Evolutionary conservation across 2,888 invertebrate genomes (phyloP).

Genomic region (Spodoptera littoralis): DNA sequence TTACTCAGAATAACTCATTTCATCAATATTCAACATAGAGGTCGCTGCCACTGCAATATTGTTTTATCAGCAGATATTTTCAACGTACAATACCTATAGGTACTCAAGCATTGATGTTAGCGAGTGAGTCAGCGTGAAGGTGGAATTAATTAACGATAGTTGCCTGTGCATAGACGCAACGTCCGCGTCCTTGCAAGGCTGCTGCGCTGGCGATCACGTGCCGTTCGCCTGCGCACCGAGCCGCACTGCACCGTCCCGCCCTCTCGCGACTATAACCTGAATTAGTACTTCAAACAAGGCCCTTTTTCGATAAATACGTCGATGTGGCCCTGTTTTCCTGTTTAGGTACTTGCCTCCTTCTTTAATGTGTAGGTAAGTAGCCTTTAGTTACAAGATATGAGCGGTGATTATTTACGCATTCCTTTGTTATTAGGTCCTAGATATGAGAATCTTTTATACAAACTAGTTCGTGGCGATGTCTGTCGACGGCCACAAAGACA

Average conservation of each 20-base stretch:
- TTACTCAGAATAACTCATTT: constrained; percentile 3
- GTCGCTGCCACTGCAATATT: constrained; percentile 39
- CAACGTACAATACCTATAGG: constrained; percentile 37
- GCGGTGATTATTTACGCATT: no score
- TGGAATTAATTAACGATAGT: constrained; percentile 84
- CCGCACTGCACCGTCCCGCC: constrained; percentile 38
- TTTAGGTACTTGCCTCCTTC: not conserved
- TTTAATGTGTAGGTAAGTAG: no score
- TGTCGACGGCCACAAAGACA: no score
- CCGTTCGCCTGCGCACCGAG: constrained; percentile 59
- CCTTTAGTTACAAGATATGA: no score
- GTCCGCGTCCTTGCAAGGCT: constrained; percentile 88
- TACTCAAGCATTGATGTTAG: constrained; percentile 40
- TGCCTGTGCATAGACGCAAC: constrained; percentile 81
- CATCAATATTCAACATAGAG: constrained; percentile 33
- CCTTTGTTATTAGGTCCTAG: no score
- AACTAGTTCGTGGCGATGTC: no score
- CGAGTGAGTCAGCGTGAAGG: constrained; percentile 81
- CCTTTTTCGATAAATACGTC: constrained; percentile 19
- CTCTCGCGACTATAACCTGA: constrained; percentile 54
- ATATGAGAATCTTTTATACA: no score
- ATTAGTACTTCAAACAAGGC: constrained; percentile 36
- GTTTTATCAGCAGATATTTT: constrained; percentile 35
- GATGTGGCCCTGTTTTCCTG: constrained; percentile 7
- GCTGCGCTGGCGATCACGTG: constrained; percentile 77